phyloP scores from a whole-genome alignment of 1,140 invertebrate genomes.

The Cylas formicarius region DNA sequence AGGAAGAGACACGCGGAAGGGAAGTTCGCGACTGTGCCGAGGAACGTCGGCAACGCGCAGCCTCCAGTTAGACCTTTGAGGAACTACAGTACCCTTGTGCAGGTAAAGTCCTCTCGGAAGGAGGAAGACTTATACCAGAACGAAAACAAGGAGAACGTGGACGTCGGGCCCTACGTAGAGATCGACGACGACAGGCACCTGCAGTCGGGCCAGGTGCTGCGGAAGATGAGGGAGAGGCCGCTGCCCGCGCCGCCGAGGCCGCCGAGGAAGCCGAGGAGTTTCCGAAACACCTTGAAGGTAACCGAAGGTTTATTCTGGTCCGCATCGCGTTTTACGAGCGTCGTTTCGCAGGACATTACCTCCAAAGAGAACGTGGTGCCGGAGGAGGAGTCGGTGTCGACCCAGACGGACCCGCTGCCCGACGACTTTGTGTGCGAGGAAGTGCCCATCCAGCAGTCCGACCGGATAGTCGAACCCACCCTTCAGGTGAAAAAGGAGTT shows the following conservation, averaged over 20 bases:
- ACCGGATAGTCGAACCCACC: background rate
- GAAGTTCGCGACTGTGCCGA: conserved; percentile 50
- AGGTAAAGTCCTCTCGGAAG: conserved; percentile 50
- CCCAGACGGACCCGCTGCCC: conserved; percentile 72
- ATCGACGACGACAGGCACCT: conserved; percentile 57
- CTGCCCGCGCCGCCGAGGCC: conserved; percentile 74
- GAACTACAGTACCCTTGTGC: conserved; percentile 62
- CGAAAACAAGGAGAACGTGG: conserved; percentile 46
- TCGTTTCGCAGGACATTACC: conserved; percentile 34
- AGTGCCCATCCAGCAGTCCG: conserved; percentile 29
- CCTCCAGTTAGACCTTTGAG: conserved; percentile 48
- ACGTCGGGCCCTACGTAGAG: conserved; percentile 53
- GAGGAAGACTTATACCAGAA: conserved; percentile 39
- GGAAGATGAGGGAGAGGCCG: conserved; percentile 72
- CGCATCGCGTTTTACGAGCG: background rate
- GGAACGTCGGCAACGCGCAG: conserved; percentile 28
- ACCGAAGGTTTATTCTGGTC: background rate
- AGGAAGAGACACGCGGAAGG: conserved; percentile 41
- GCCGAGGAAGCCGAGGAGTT: conserved; percentile 49
- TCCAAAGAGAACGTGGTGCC: conserved; percentile 25
- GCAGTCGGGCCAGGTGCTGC: conserved; percentile 61
- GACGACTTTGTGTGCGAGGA: conserved; percentile 68
- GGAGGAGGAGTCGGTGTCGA: conserved; percentile 64
- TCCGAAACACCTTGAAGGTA: conserved; percentile 10
- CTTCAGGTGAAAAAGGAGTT: conserved; percentile 45